A percentile compares a stretch with the other conserved stretches of the same genome.
Conservation (phyloP, 2,113 vertebrate species). For the Sporophila hypoxantha region DNA sequence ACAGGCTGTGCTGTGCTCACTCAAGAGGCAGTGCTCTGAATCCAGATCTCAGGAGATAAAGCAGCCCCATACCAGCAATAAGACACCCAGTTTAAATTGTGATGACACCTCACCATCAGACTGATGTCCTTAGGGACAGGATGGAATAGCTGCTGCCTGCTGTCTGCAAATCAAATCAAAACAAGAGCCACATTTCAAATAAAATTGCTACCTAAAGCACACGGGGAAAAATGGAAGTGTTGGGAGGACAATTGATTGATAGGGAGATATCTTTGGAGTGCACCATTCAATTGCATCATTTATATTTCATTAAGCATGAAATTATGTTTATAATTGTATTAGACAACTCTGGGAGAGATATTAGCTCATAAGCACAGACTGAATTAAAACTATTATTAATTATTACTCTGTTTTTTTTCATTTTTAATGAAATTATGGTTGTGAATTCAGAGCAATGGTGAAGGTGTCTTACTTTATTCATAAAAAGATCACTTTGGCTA, state of each 20-base stretch:
- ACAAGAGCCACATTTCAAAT: not conserved
- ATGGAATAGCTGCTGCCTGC: not conserved
- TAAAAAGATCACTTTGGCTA: not conserved
- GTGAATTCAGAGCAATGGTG: not conserved
- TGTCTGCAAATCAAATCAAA: not conserved
- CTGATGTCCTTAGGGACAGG: not conserved
- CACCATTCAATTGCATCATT: constrained; percentile 37
- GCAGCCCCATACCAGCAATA: not conserved
- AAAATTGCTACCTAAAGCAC: not conserved
- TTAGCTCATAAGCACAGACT: constrained; percentile 11
- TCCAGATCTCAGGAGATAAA: not conserved
- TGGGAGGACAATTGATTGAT: not conserved
- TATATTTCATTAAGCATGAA: constrained; percentile 56
- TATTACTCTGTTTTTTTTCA: constrained; percentile 3
- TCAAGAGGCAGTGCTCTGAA: not conserved
- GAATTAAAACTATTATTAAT: constrained; percentile 47
- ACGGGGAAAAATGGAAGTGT: not conserved
- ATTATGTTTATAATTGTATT: constrained; percentile 55
- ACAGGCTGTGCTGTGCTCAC: not conserved
- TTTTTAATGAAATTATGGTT: constrained; percentile 27
- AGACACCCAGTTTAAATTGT: not conserved
- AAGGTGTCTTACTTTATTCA: not conserved
- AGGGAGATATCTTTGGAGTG: not conserved
- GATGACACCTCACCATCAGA: not conserved
- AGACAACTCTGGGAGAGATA: constrained; percentile 19